phyloP scores from a whole-genome alignment of 2,113 vertebrate species.

The Peromyscus californicus region DNA sequence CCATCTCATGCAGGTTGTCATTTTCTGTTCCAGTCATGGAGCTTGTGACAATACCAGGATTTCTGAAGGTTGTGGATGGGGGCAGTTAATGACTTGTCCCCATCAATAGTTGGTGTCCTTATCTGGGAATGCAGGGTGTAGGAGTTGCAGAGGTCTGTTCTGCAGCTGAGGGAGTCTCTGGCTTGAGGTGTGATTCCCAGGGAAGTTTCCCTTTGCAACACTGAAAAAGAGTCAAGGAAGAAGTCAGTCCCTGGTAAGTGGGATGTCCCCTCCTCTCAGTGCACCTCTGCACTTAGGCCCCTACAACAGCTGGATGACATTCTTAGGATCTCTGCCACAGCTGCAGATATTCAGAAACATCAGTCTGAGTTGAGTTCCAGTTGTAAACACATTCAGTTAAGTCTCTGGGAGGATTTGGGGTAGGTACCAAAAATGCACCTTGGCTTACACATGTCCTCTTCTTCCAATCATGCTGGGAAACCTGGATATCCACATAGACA shows the following conservation, averaged over 20 bases:
- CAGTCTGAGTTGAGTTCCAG: no score
- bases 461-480: no score
- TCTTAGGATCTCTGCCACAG: no score
- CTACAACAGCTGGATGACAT: background rate
- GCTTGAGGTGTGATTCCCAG: background rate
- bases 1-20: background rate
- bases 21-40: background rate
- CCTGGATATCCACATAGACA: no score
- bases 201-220: background rate
- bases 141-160: background rate
- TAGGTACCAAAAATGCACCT: no score
- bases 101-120: background rate
- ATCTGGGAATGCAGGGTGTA: no score
- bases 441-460: no score
- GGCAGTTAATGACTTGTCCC: background rate
- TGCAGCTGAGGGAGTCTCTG: slow-evolving; percentile 30
- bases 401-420: no score
- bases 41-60: background rate
- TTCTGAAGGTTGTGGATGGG: background rate
- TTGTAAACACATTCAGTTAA: no score
- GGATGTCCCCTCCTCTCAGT: background rate
- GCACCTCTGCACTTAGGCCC: no score
- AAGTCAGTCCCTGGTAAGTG: background rate
- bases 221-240: slow-evolving; percentile 59
- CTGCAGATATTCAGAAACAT: no score